Evolutionary conservation across 2,797 vertebrate species (phyloP).

Genomic region (Coluber constrictor): DNA sequence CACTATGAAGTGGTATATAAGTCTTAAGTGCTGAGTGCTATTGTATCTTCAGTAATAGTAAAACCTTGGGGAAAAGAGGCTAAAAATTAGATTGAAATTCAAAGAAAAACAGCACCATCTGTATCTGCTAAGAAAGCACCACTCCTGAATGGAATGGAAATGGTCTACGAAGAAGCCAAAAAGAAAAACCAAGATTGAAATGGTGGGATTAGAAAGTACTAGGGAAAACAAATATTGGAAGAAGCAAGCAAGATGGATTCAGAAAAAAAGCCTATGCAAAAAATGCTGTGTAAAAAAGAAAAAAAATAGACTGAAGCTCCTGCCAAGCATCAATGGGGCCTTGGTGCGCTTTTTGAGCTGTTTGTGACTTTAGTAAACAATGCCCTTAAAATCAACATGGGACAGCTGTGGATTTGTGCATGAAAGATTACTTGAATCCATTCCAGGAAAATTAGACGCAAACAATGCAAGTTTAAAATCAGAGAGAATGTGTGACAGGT

Average conservation of each 20-base stretch:
- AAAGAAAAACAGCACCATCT: background rate
- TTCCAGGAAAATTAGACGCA: constrained; percentile 9
- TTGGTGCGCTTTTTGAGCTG: background rate
- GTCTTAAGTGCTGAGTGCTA: background rate
- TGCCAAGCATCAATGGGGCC: background rate
- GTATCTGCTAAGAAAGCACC: background rate
- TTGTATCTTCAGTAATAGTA: background rate
- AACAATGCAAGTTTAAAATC: background rate
- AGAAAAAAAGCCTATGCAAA: background rate
- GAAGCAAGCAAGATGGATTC: background rate
- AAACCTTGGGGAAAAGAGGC: background rate
- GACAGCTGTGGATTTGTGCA: constrained; percentile 6
- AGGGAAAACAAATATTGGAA: background rate
- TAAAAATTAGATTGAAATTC: background rate
- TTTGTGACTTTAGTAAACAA: constrained; percentile 9
- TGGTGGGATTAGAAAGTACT: background rate
- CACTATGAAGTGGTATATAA: background rate
- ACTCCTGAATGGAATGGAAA: background rate
- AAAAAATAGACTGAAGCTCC: background rate
- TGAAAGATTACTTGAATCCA: constrained; percentile 11
- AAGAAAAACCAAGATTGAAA: background rate
- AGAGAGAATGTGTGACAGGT: background rate
- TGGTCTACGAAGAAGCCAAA: background rate
- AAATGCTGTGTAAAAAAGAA: background rate
- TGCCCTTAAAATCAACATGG: constrained; percentile 1